Base-by-base conservation (phyloP, 2,797 vertebrate species). In the Malurus leucopterus region DNA sequence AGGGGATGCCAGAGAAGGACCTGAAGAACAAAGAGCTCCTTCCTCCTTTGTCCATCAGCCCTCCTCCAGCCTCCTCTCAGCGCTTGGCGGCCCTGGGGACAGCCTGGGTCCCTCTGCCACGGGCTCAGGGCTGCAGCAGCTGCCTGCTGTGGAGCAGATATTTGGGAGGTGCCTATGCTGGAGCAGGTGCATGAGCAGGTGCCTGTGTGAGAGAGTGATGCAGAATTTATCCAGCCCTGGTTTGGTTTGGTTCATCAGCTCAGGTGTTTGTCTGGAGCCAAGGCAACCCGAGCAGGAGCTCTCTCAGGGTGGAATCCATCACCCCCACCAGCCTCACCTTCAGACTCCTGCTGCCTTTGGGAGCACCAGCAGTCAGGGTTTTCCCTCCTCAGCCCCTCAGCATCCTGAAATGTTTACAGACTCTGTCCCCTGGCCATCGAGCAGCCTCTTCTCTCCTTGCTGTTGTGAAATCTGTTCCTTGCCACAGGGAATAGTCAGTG, bases 401-500 rank as follows among this genome's bases (percentile, higher is more conserved):
- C 5, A 5, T 9, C 47, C 53, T 32, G 27, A 15, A 55, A 4
- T 51, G n/a, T 78, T 91, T 84, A 79, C 57, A 73, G 75, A 22
- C 36, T 74, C 46, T 74, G 11, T 63, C 32, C 32, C 50, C 50
- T 87, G 73, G 82, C 57, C 57, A 76, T 13, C 74, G 69, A 77
- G 57, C 51, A 91, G 72, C 49, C 92, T 26, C 64, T 90, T 70
- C 74, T 88, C 84, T 88, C 71, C 63, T 38, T 36, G 71, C 26
- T 36, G 11, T 79, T 90, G 64, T 88, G 88, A 90, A 93, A 93
- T 91, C 62, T 41, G 38, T 32, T 90, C n/a, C 54, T 82, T 84
- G 53, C 68, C 13, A 0, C 20, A 32, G 61, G 22, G 80, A 89
- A 84, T 26, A 86, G 13, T 64, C 65, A 84, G 43, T 46, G 43